A percentile compares a stretch with the other conserved stretches of the same genome.
These are phyloP conservation scores for Leptopilina syphax DNA, from an alignment of 2,888 invertebrate species.

Conservation along the genomic window DNA sequence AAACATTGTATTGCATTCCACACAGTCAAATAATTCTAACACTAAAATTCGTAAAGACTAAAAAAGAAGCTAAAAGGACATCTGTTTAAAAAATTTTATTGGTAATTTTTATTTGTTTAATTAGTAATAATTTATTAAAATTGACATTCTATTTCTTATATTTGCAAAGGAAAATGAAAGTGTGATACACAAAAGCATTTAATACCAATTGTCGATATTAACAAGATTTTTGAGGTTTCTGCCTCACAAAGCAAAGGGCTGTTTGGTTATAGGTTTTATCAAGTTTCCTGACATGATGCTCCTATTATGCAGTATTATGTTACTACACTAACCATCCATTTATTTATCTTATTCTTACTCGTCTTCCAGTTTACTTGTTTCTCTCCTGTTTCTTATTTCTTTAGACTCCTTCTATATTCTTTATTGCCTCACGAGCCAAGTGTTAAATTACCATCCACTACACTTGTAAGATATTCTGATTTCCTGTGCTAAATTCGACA, in stretches of 20 bases:
- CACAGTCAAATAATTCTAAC: background rate
- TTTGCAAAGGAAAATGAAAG: too few relatives aligned
- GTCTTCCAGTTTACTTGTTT: slow-evolving; percentile 53
- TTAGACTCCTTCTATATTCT: slow-evolving; percentile 12
- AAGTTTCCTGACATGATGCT: slow-evolving; percentile 68
- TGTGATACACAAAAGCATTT: slow-evolving; percentile 51
- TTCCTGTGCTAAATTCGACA: background rate
- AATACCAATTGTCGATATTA: slow-evolving; percentile 61
- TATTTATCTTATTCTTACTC: slow-evolving; percentile 73
- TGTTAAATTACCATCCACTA: slow-evolving; percentile 8
- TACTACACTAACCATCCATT: slow-evolving; percentile 70
- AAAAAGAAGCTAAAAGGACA: too few relatives aligned
- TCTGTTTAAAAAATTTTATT: too few relatives aligned
- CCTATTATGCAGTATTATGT: slow-evolving; percentile 75
- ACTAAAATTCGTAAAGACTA: background rate
- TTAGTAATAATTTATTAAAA: too few relatives aligned
- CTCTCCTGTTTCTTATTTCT: slow-evolving; percentile 42
- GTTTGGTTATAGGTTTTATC: slow-evolving; percentile 66
- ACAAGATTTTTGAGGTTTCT: slow-evolving; percentile 58
- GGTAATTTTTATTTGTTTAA: too few relatives aligned
- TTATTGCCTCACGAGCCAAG: slow-evolving; percentile 1
- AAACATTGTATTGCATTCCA: background rate
- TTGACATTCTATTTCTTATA: too few relatives aligned
- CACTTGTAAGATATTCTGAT: background rate
- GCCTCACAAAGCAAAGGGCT: slow-evolving; percentile 68